Conservation (phyloP, 2,888 invertebrate genomes). For the Eristalis arbustorum region DNA sequence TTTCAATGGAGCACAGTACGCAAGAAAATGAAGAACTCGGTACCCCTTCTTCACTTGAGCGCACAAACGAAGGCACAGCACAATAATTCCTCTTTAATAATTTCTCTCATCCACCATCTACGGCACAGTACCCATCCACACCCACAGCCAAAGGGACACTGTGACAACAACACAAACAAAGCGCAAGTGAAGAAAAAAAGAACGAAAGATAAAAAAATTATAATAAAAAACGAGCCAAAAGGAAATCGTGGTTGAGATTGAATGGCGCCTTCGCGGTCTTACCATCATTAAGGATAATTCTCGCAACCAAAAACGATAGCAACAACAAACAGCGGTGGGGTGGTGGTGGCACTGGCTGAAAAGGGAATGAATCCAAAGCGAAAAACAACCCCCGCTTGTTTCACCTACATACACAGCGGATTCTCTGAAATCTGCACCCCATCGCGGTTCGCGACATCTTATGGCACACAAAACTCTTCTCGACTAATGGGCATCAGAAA, state of each 20-base stretch:
- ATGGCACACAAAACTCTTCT: conserved; percentile 66
- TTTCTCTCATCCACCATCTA: conserved; percentile 25
- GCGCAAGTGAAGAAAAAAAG: background rate
- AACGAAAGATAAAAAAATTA: background rate
- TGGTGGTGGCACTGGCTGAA: no score
- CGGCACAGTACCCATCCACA: background rate
- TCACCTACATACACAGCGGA: conserved; percentile 49
- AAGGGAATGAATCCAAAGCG: background rate
- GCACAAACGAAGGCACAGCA: conserved; percentile 55
- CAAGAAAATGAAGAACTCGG: conserved; percentile 20
- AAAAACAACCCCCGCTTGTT: conserved; percentile 51
- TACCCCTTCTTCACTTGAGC: conserved; percentile 65
- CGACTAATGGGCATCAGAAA: conserved; percentile 69
- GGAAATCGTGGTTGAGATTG: conserved; percentile 68
- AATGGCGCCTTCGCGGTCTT: conserved; percentile 69
- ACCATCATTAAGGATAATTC: conserved; percentile 69
- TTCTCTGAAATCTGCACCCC: conserved; percentile 51
- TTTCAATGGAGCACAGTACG: conserved; percentile 7
- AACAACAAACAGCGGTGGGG: conserved; percentile 55
- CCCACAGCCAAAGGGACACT: conserved; percentile 5
- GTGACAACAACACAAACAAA: conserved; percentile 15
- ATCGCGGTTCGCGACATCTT: conserved; percentile 66
- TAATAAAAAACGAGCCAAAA: conserved; percentile 39
- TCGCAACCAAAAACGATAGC: conserved; percentile 55
- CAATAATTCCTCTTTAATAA: conserved; percentile 68